These are phyloP conservation scores for Ispidina picta DNA, from an alignment of 2,797 vertebrate genomes.

Conservation along the genomic window DNA sequence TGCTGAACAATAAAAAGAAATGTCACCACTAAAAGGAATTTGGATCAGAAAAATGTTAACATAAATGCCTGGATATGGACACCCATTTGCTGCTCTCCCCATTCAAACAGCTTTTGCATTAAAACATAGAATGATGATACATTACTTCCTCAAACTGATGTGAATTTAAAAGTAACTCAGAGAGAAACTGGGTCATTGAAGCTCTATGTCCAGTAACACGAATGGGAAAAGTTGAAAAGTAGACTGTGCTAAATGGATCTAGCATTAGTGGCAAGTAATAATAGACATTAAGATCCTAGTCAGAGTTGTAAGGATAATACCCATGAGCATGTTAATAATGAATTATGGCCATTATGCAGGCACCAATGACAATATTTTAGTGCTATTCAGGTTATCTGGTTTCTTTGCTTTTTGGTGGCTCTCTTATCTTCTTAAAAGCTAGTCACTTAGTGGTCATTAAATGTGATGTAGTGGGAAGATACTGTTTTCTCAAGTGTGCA, in stretches of 20 bases:
- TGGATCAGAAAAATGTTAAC: conserved; percentile 8
- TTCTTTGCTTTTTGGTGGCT: background rate
- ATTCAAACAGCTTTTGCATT: conserved; percentile 46
- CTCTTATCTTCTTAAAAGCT: conserved; percentile 36
- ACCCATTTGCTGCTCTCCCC: background rate
- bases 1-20: conserved; percentile 47
- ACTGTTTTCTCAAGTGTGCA: background rate
- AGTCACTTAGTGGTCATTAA: conserved; percentile 2
- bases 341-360: conserved; percentile 46
- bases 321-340: conserved; percentile 30
- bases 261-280: conserved; percentile 29
- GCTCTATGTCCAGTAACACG: conserved; percentile 21
- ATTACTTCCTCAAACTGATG: conserved; percentile 41
- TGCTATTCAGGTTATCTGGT: background rate
- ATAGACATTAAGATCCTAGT: background rate
- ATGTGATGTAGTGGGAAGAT: background rate
- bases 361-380: conserved; percentile 34
- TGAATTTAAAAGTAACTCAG: conserved; percentile 40
- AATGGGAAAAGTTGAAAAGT: background rate
- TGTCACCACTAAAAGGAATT: conserved; percentile 35
- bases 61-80: conserved; percentile 12
- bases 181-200: conserved; percentile 32
- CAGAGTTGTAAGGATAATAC: conserved; percentile 32
- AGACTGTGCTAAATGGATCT: conserved; percentile 20
- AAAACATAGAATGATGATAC: conserved; percentile 45